Percentiles rank a stretch among this genome's conserved stretches.
Conservation (phyloP, 92 coral and sea anemone species). For the Ricordea florida region DNA sequence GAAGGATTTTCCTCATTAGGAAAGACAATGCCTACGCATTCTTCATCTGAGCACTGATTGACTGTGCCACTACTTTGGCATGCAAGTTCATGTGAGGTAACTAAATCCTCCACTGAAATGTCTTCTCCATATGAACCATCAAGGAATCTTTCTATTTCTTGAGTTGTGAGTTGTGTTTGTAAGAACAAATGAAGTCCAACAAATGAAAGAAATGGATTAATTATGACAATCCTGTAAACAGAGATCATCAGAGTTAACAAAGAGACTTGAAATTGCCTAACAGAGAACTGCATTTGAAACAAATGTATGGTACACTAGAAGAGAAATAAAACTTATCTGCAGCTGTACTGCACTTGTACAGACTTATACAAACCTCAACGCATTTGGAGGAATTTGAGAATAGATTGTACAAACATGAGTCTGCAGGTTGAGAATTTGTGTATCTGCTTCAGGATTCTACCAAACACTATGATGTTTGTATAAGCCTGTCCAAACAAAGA, state of each 20-base stretch:
- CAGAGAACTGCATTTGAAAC: too few species aligned
- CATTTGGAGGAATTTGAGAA: too few species aligned
- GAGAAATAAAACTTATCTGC: background rate
- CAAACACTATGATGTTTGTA: too few species aligned
- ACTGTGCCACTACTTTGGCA: background rate
- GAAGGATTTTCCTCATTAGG: conserved; percentile 13
- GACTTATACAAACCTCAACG: too few species aligned
- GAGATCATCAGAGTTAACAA: too few species aligned
- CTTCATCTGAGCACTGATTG: conserved; percentile 3
- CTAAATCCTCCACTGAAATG: conserved; percentile 71
- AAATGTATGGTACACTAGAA: too few species aligned
- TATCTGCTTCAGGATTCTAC: too few species aligned
- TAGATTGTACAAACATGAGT: too few species aligned
- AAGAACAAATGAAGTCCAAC: conserved; percentile 94
- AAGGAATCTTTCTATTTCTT: conserved; percentile 81
- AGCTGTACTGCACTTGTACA: too few species aligned
- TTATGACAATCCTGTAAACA: conserved; percentile 74
- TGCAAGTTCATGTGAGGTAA: conserved; percentile 50
- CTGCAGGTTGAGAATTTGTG: too few species aligned
- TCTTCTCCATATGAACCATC: conserved; percentile 79
- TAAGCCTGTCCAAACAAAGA: too few species aligned
- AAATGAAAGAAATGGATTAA: conserved; percentile 76
- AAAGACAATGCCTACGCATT: background rate
- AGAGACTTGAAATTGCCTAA: too few species aligned
- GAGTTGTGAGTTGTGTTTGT: conserved; percentile 82